A percentile compares a stretch with the other conserved stretches of the same genome.
These are phyloP conservation scores for Lamprotornis superbus DNA, from an alignment of 2,113 vertebrate species.

Conservation along the genomic window DNA sequence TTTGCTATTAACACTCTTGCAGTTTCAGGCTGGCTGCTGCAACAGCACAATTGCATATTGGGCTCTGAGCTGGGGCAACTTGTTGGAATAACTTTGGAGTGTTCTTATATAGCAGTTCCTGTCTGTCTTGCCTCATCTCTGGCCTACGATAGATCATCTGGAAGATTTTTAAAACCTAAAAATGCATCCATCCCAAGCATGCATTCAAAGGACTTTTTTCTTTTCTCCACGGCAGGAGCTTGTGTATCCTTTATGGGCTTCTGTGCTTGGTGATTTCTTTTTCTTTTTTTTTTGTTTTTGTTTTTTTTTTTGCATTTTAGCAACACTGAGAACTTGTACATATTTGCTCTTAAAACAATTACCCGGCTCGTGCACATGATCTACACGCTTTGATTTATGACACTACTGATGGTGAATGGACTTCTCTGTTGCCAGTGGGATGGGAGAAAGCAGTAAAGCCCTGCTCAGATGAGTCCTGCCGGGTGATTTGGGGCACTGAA, in stretches of 20 bases:
- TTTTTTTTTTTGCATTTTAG: background rate
- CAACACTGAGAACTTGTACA: background rate
- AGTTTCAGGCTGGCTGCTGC: background rate
- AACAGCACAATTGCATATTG: background rate
- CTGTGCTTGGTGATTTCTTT: background rate
- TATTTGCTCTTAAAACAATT: background rate
- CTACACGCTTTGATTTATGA: background rate
- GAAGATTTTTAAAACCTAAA: background rate
- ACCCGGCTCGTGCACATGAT: background rate
- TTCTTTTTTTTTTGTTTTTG: background rate
- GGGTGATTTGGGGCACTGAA: background rate
- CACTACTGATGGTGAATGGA: background rate
- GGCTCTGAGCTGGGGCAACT: background rate
- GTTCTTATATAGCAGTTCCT: background rate
- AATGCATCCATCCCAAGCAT: background rate
- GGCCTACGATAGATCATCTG: background rate
- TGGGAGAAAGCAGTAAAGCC: background rate
- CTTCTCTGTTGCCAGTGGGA: rapidly evolving
- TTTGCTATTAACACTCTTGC: slow-evolving; percentile 7
- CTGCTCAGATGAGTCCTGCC: background rate
- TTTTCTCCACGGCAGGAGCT: background rate
- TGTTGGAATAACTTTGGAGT: background rate
- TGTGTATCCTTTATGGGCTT: background rate
- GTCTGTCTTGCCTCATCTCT: background rate
- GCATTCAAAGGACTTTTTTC: background rate